Evolutionary conservation across 2,797 vertebrate genomes (phyloP), one percentile per base, ranked within the genome.

Genomic region (Oophaga sylvatica): DNA sequence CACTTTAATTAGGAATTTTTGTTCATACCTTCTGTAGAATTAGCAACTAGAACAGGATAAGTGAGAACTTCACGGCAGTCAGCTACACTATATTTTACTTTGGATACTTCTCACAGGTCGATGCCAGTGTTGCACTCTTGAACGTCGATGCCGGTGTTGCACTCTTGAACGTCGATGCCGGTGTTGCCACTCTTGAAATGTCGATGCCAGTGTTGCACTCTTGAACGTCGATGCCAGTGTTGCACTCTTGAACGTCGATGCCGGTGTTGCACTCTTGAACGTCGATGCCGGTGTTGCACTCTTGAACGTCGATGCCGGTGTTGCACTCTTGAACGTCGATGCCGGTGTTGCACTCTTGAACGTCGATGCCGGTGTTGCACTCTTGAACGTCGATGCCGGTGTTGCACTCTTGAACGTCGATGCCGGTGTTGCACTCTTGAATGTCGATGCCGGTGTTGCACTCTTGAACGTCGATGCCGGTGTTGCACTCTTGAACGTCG

Each of bases 61-160:
- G 53, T 41, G 31, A 75, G 79, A 41, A 62, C 5, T 26, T 53
- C 75, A 56, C 63, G 35, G 79, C 56, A 41, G 22, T 45, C 22
- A n/a, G 60, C 15, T 48, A 26, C 62, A 65, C 16, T 73, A 31
- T 73, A 53, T 63, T 73, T 29, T 60, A 16, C 22, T 76, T 12
- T 26, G 31, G 15, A 35, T 45, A 45, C 56, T 59, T 87, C 10
- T 76, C 62, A 78, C 80, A 89, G 82, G 87, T 16, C 82, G 87
- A 76, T 53, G 31, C 0, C 83, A 0, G 6, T 1, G 41, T 56
- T 17, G 48, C 77, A 31, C 62, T 29, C 83, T 76, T 85, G 13
- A 87, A 59, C 80, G 59, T 87, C 35, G 26, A 26, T 26, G 26
- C 26, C 26, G 26, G 26, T 26, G 26, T 26, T 26, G 26, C 26